Evolutionary conservation across 2,113 vertebrate species (phyloP), one percentile per base, ranked within the genome.

Genomic region (Cephalophus harveyi): DNA sequence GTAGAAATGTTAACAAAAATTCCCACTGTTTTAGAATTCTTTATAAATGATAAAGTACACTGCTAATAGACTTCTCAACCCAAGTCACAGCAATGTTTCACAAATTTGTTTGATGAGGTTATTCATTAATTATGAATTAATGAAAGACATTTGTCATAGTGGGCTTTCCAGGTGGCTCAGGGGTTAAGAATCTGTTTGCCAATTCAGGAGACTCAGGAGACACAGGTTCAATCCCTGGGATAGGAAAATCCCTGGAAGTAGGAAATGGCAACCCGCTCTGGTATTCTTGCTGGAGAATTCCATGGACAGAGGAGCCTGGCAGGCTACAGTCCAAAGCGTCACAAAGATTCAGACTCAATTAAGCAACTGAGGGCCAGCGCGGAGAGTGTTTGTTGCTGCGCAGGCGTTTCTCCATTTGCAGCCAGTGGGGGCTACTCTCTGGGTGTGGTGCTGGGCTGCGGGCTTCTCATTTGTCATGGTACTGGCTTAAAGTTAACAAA

Each of bases 91-190:
- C 64, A 97, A 60, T 95, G 5, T 95, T 98, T 79, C 78, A 78
- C 95, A 86, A 74, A 97, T 98, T 98, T 93, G 48, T 74, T 94
- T 48, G 27, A 60, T 97, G 89, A 96, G 81, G 46, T 94, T 98
- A 95, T 98, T 97, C 88, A 82, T 94, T 97, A 96, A 87, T 95
- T 97, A 17, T 60, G 81, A 96, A 19, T 33, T 21, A 81, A 50
- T 50, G 78, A 97, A 96, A 95, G 86, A 40, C 12, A 93, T 55
- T 98, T 97, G 95, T 97, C 98, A 97, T 97, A 94, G 92, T 95
- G 71, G 36, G 71, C 3, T 43, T 76, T 25, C 36, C 36, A 76
- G 36, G 12, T 25, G 6, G 71, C 36, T 76, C 5, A 74, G 21
- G 23, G 36, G 36, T 76, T 43, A 43, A 43, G 36, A 76, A 76